Evolutionary conservation across 2,888 invertebrate genomes (phyloP).

Genomic region (Drosophila peninsularis): DNA sequence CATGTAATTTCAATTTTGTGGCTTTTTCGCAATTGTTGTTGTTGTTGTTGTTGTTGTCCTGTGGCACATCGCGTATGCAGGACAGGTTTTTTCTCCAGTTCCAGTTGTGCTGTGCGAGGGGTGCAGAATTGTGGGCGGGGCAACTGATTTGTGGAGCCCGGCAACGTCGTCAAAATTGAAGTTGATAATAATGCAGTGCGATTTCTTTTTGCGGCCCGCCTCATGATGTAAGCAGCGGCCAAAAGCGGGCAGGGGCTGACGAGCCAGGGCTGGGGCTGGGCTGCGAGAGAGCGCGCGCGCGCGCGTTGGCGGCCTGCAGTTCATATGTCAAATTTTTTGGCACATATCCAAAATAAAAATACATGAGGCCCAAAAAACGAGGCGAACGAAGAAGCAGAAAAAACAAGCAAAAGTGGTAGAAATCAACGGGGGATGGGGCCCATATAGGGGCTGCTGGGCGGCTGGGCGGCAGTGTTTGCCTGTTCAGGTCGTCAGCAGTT

Average conservation of each 20-base stretch:
- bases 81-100: constrained; percentile 55
- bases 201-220: constrained; percentile 76
- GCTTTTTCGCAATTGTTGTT: constrained; percentile 59
- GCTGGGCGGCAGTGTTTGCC: background rate
- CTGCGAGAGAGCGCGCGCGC: constrained; percentile 27
- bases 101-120: background rate
- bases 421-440: constrained; percentile 49
- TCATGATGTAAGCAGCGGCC: constrained; percentile 66
- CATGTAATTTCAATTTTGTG: constrained; percentile 81
- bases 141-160: constrained; percentile 54
- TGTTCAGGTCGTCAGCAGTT: constrained; percentile 57
- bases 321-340: constrained; percentile 82
- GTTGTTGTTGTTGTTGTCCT: constrained; percentile 52
- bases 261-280: background rate
- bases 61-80: constrained; percentile 76
- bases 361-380: constrained; percentile 56
- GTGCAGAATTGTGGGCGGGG: constrained; percentile 1
- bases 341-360: constrained; percentile 77
- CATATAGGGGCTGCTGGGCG: background rate
- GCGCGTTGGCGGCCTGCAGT: constrained; percentile 73
- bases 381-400: constrained; percentile 42
- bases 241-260: background rate
- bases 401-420: constrained; percentile 62
- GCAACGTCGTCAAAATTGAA: constrained; percentile 78
- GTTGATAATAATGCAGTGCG: constrained; percentile 82